Percentiles rank a stretch among this genome's conserved stretches.
phyloP scores from a whole-genome alignment of 2,797 vertebrate species.

The Choloepus didactylus region DNA sequence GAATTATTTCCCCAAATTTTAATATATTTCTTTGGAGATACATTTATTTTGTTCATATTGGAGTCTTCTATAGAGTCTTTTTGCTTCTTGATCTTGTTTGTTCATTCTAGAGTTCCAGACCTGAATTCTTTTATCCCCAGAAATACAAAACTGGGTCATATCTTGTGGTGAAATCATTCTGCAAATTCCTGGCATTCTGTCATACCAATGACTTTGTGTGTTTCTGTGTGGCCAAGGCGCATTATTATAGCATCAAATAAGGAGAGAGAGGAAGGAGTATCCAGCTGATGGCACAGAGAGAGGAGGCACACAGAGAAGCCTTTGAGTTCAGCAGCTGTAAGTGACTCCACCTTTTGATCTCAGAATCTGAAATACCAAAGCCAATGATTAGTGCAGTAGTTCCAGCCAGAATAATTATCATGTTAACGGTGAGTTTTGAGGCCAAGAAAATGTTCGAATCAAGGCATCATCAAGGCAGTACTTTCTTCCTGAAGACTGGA shows the following conservation, averaged over 20 bases:
- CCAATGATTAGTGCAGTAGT: no score
- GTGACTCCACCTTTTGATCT: conserved; percentile 76
- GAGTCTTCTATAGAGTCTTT: background rate
- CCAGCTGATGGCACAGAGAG: background rate
- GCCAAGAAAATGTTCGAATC: no score
- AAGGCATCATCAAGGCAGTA: no score
- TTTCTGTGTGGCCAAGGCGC: background rate
- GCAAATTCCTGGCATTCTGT: conserved; percentile 65
- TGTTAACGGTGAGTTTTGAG: no score
- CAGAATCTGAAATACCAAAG: conserved; percentile 77
- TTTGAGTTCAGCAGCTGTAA: conserved; percentile 84
- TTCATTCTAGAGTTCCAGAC: conserved; percentile 64
- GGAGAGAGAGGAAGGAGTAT: background rate
- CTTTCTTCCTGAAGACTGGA: no score
- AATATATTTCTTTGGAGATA: background rate
- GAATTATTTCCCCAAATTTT: conserved; percentile 31
- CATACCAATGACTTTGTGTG: background rate
- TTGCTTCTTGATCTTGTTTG: conserved; percentile 44
- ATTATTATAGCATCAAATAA: conserved; percentile 75
- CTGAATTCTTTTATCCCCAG: conserved; percentile 67
- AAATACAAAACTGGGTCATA: conserved; percentile 64
- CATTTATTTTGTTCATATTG: background rate
- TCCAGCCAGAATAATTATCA: no score
- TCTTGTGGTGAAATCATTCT: conserved; percentile 55
- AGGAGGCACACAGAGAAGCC: conserved; percentile 1